phyloP scores from a whole-genome alignment of 2,113 vertebrate genomes.

The Edolisoma coerulescens region DNA sequence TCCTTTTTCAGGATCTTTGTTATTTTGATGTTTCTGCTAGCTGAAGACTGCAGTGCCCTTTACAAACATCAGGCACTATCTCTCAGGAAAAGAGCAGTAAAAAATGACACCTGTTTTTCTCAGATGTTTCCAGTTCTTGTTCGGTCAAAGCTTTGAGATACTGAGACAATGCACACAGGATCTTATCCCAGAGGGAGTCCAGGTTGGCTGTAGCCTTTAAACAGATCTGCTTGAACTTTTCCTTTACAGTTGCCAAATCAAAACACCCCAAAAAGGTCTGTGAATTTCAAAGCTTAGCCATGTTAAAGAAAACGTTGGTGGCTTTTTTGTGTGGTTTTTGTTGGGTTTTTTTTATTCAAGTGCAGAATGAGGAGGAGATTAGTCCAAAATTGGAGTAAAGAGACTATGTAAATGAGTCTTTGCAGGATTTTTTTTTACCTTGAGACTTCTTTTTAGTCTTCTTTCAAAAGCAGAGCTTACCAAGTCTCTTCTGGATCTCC shows the following conservation, averaged over 20 bases:
- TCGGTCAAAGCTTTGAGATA: background rate
- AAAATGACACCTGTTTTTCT: background rate
- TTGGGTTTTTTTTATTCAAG: background rate
- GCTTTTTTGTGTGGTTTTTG: rapidly evolving
- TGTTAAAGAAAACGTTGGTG: background rate
- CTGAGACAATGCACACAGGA: background rate
- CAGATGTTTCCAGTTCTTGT: background rate
- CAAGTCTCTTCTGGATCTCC: background rate
- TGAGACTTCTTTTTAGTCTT: background rate
- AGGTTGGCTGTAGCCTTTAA: background rate
- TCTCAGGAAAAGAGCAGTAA: background rate
- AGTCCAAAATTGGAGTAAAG: background rate
- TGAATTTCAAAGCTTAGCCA: background rate
- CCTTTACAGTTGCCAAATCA: background rate
- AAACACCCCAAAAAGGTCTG: background rate
- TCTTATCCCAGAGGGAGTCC: background rate
- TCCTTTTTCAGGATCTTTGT: background rate
- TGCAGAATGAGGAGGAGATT: background rate
- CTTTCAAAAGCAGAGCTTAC: background rate
- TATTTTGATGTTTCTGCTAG: background rate
- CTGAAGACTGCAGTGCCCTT: background rate
- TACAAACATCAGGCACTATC: background rate
- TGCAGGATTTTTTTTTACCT: background rate
- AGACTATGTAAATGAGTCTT: background rate
- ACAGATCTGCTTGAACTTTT: background rate